Evolutionary conservation across 1,140 invertebrate species (phyloP).

Genomic region (Steinernema khuongi): DNA sequence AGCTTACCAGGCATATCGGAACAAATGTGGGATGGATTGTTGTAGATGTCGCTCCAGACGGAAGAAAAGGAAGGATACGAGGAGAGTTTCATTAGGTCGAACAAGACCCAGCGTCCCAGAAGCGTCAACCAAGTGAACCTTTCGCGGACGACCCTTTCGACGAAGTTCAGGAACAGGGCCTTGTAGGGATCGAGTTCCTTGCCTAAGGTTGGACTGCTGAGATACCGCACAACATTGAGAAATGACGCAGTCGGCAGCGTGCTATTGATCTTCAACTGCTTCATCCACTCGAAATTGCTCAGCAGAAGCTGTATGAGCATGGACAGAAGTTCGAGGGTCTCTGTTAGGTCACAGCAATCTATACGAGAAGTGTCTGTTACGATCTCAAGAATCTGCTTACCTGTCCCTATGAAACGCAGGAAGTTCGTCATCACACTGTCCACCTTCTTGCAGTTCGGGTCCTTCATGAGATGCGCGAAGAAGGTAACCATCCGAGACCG

Average conservation of each 20-base stretch:
- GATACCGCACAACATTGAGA: neutral
- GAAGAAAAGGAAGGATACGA: neutral
- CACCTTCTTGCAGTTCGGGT: neutral
- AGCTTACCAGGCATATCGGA: neutral
- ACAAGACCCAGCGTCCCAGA: neutral
- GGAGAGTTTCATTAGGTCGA: neutral
- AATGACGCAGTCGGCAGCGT: neutral
- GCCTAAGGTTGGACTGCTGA: neutral
- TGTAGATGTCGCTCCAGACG: neutral
- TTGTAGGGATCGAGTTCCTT: neutral
- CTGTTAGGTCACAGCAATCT: neutral
- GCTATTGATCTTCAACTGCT: neutral
- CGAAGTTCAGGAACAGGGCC: neutral
- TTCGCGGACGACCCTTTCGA: neutral
- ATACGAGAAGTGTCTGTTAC: neutral
- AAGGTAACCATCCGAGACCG: neutral
- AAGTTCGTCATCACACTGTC: neutral
- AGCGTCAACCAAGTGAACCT: neutral
- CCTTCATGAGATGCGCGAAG: neutral
- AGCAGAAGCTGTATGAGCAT: neutral
- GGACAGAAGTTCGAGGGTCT: neutral
- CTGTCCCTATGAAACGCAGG: neutral
- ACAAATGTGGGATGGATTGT: neutral
- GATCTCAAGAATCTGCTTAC: neutral
- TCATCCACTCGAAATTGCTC: neutral